Evolutionary conservation across 2,888 invertebrate genomes (phyloP), one percentile per base, ranked within the genome.

Genomic region (Pyrocoelia pectoralis): DNA sequence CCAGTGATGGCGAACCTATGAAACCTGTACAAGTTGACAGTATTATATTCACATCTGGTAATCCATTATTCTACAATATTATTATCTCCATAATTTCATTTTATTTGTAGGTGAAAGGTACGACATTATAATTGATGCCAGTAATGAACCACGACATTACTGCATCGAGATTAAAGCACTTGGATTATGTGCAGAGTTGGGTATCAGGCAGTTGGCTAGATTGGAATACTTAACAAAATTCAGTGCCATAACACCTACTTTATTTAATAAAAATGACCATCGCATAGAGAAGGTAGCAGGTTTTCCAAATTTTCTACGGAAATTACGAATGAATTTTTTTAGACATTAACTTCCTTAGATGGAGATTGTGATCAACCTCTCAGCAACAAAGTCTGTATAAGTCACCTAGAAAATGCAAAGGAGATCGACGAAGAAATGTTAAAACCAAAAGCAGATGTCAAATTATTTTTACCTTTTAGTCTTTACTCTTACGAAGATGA

Each of bases 131-230:
- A 90, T 96, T 76, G 89, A 89, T 75, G 95, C 95, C 24, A 89
- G 93, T 81, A 92, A 93, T 77, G 83, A 86, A 38, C 86, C 89
- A 61, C 92, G 90, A 62, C 94, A 94, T 10, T 96, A 94, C 81
- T 96, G 95, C 95, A 93, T 97, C 70, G 93, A 95, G 81, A 86
- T 94, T 51, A 87, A 94, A 77, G 95, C 95, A 74, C 86, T 95
- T 52, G 94, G 95, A 72, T 96, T 96, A 81, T 96, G 96, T 78
- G 94, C 94, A 72, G 88, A 89, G 67, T 88, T 90, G 78, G 86
- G 94, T 73, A 89, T 91, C 12, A 93, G 94, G 77, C 95, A 96
- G 80, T 83, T 95, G 73, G 96, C 85, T 67, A 90, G 96, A 72
- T 83, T 97, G 68, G 87, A 94, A 71, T 97, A 97, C 81, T 93